Base-by-base conservation (phyloP, 2,113 vertebrate genomes). In the Labeo catla region DNA sequence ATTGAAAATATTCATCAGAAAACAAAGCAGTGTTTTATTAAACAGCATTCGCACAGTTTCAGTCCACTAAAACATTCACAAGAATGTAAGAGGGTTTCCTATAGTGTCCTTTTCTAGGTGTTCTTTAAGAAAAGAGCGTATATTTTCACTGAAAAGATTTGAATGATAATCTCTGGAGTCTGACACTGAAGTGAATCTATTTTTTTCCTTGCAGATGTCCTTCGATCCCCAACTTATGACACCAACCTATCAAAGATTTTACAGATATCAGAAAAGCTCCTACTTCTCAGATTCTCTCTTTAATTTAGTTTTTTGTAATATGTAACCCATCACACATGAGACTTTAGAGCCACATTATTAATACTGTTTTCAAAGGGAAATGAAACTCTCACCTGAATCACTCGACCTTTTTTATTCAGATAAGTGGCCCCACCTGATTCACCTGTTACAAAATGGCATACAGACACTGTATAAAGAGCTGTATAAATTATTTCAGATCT, bases 161-260 rank as follows among this genome's bases (percentile, higher is more conserved):
- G 34, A 59, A 16, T 84, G 82, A 13, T 84, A 84, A 59, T 84
- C 82, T 84, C 82, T 84, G 68, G 66, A 15, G 8, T 43, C 4
- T 73, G 28, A 19, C 3, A 8, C 57, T 2, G 57, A 59, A 21
- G 19, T 59, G 57, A 21, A 8, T 3, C 2, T 68, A 1, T 0
- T 13, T 59, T 21, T 8, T 59, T 59, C 57, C 19, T 59, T 45
- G 66, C 81, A 83, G 28, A 52, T 4, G 7, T 83, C 34, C 68
- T 57, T 83, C 28, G 13, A 6, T 23, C 66, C 81, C 81, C 81
- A 83, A 66, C 81, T 83, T 23, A 83, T 0, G 11, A 83, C 8
- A 83, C 81, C 81, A 73, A 83, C 19, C 28, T 28, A 28, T 28
- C 28, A 28, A 28, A 28, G 28, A 28, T 28, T 28, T 28, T 28